phyloP scores from a whole-genome alignment of 2,113 vertebrate genomes.

The Tragelaphus strepsiceros region DNA sequence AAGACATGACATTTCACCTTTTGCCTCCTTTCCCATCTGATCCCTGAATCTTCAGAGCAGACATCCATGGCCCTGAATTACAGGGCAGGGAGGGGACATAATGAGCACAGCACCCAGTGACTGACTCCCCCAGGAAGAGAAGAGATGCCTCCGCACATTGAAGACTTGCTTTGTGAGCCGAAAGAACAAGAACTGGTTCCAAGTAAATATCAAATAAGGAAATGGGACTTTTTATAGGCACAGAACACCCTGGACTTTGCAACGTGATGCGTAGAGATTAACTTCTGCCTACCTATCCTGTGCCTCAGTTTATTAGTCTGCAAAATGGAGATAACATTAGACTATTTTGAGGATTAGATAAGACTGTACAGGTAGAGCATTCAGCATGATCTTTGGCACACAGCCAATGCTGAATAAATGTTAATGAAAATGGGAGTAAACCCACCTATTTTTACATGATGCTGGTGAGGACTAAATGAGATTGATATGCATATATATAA shows the following conservation, averaged over 20 bases:
- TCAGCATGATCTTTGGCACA: background rate
- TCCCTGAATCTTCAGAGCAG: background rate
- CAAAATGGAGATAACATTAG: background rate
- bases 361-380: background rate
- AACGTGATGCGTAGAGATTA: background rate
- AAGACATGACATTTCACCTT: background rate
- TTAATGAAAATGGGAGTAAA: background rate
- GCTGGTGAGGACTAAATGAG: background rate
- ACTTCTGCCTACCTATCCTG: background rate
- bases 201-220: background rate
- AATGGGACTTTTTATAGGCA: background rate
- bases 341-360: background rate
- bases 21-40: background rate
- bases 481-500: background rate
- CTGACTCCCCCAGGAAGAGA: background rate
- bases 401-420: background rate
- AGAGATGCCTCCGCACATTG: fast-evolving
- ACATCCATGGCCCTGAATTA: background rate
- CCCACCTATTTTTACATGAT: background rate
- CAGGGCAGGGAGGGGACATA: background rate
- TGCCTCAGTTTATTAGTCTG: background rate
- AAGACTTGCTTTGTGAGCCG: background rate
- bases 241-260: background rate
- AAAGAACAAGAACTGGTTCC: background rate
- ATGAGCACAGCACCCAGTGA: background rate